phyloP scores from a whole-genome alignment of 2,888 invertebrate species.

The Latrodectus hesperus region DNA sequence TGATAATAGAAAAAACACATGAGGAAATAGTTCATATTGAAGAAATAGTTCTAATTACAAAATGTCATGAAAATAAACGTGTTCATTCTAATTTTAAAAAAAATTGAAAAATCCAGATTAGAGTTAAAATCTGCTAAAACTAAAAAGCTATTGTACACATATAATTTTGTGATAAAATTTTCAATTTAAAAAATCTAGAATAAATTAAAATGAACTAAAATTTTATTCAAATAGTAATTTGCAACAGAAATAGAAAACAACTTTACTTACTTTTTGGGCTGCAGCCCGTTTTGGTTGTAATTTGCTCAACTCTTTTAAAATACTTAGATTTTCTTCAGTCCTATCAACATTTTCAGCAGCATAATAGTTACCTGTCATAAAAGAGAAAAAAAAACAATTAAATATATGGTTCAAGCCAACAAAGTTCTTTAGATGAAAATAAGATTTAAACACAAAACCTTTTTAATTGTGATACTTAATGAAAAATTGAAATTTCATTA shows the following conservation, averaged over 20 bases:
- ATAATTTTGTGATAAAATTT: background rate
- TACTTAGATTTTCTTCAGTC: conserved; percentile 39
- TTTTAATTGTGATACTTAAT: too few relatives aligned
- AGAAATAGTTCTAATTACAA: background rate
- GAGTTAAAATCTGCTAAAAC: too few relatives aligned
- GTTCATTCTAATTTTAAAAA: too few relatives aligned
- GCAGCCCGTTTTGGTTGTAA: conserved; percentile 17
- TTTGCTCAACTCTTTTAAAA: conserved; percentile 15
- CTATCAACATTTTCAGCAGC: background rate
- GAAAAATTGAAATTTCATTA: too few relatives aligned
- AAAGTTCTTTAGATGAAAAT: too few relatives aligned
- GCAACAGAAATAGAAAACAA: background rate
- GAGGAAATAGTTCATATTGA: background rate
- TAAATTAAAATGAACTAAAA: background rate
- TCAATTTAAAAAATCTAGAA: background rate
- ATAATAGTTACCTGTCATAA: too few relatives aligned
- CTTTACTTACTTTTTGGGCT: conserved; percentile 26
- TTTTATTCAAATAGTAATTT: background rate
- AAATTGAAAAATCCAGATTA: too few relatives aligned
- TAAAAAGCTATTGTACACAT: background rate
- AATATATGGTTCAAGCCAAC: too few relatives aligned
- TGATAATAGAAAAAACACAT: background rate
- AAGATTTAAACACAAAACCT: too few relatives aligned
- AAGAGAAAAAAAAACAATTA: too few relatives aligned
- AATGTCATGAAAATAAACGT: too few relatives aligned